phyloP scores from a whole-genome alignment of 2,797 vertebrate genomes.

The Sebastolobus altivelis region DNA sequence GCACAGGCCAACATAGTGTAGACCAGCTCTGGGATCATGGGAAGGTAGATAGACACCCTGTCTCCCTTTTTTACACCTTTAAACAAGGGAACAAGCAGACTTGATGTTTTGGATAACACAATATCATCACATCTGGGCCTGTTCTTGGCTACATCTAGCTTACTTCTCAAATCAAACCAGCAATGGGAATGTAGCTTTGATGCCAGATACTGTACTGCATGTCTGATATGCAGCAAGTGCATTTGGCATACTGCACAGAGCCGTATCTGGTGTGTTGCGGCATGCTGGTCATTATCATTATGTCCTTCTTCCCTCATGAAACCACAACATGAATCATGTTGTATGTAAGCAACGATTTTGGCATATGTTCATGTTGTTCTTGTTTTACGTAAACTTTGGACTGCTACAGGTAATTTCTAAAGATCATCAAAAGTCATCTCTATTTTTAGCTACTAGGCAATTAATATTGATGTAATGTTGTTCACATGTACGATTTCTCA shows the following conservation, averaged over 20 bases:
- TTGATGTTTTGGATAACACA: not conserved
- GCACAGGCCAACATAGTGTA: conserved; percentile 87
- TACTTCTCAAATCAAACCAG: not conserved
- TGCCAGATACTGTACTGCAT: not conserved
- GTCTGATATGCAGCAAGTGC: conserved; percentile 1
- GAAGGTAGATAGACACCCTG: conserved; percentile 87
- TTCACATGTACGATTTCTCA: conserved; percentile 56
- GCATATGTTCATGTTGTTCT: not conserved
- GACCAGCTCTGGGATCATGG: conserved; percentile 89
- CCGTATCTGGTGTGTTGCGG: not conserved
- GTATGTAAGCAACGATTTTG: not conserved
- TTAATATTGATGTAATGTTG: not conserved
- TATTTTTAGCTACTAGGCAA: not conserved
- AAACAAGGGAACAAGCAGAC: conserved; percentile 23
- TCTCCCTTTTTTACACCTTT: conserved; percentile 87
- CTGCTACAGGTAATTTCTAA: not conserved
- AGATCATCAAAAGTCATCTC: not conserved
- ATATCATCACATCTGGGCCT: not conserved
- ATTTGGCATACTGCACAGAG: not conserved
- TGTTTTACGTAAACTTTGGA: not conserved
- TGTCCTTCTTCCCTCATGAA: not conserved
- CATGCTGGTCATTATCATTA: not conserved
- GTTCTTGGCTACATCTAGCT: too few relatives aligned
- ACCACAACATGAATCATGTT: not conserved
- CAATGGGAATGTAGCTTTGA: not conserved